phyloP scores from a whole-genome alignment of 2,113 vertebrate species.

The Setophaga petechia region DNA sequence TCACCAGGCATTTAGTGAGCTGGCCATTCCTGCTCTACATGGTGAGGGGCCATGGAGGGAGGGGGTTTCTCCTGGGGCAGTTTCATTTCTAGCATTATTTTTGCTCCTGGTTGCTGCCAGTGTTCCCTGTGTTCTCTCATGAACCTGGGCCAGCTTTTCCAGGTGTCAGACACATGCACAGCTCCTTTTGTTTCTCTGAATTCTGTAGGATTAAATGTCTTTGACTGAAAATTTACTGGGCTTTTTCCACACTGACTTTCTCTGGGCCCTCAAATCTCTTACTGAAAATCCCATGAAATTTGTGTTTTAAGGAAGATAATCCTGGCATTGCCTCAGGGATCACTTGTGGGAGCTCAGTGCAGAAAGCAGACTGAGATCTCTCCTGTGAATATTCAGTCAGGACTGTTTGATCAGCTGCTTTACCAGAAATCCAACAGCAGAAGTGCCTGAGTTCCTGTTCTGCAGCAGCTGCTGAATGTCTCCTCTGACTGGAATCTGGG shows the following conservation, averaged over 20 bases:
- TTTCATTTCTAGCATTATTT: not conserved
- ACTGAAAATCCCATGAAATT: not conserved
- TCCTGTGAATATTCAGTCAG: not conserved
- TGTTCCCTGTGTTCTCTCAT: not conserved
- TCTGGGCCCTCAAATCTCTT: not conserved
- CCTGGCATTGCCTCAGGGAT: not conserved
- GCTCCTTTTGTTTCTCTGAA: not conserved
- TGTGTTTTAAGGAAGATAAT: not conserved
- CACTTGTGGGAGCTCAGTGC: not conserved
- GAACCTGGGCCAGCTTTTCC: not conserved
- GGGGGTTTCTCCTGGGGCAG: not conserved
- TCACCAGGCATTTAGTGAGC: constrained; percentile 88
- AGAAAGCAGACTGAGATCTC: not conserved
- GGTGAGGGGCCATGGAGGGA: constrained; percentile 75
- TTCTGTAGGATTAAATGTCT: not conserved
- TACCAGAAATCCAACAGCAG: not conserved
- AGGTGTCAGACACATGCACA: not conserved
- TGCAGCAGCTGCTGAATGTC: not conserved
- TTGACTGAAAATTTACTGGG: not conserved
- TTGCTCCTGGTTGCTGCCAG: not conserved
- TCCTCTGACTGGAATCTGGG: not conserved
- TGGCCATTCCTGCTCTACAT: constrained; percentile 94
- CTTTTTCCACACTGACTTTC: not conserved
- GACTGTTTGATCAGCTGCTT: not conserved
- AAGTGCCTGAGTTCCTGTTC: not conserved